Conservation (phyloP, 1,140 invertebrate species). For the Chionoecetes opilio region DNA sequence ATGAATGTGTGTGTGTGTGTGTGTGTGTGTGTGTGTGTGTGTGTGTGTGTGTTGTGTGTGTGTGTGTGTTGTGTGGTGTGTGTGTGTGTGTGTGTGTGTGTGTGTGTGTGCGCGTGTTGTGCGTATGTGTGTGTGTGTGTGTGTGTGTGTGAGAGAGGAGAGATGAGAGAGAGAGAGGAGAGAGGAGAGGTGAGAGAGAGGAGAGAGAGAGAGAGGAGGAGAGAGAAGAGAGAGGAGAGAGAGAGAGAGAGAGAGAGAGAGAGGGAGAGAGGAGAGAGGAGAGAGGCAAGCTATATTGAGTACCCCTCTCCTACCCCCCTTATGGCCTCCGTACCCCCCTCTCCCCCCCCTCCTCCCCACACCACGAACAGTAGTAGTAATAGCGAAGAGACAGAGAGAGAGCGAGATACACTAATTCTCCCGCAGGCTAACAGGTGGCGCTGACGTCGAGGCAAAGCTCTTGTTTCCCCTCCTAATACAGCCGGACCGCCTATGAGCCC, state of each 20-base stretch:
- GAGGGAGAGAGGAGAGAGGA: not conserved
- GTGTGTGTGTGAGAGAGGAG: not conserved
- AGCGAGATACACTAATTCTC: not conserved
- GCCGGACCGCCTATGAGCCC: not conserved
- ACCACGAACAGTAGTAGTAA: not conserved
- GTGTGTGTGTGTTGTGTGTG: conserved; percentile 60
- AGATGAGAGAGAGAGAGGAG: too few species aligned
- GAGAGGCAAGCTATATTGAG: not conserved
- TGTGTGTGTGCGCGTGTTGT: conserved; percentile 55
- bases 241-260: conserved; percentile 52
- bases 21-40: conserved; percentile 49
- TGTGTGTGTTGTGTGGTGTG: too few species aligned
- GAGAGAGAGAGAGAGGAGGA: not conserved
- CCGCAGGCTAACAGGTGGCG: conserved; percentile 6
- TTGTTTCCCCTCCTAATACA: not conserved
- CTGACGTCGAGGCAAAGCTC: not conserved
- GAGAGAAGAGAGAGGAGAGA: conserved; percentile 43
- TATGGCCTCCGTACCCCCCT: not conserved
- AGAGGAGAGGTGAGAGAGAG: too few species aligned
- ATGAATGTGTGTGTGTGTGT: conserved; percentile 17
- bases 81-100: conserved; percentile 57
- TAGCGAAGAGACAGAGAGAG: not conserved
- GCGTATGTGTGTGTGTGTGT: too few species aligned
- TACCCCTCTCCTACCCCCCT: not conserved
- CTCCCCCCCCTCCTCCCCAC: not conserved